A percentile compares a stretch with the other conserved stretches of the same genome.
Conservation (phyloP, 2,888 invertebrate genomes). For the Epirrita christyi region DNA sequence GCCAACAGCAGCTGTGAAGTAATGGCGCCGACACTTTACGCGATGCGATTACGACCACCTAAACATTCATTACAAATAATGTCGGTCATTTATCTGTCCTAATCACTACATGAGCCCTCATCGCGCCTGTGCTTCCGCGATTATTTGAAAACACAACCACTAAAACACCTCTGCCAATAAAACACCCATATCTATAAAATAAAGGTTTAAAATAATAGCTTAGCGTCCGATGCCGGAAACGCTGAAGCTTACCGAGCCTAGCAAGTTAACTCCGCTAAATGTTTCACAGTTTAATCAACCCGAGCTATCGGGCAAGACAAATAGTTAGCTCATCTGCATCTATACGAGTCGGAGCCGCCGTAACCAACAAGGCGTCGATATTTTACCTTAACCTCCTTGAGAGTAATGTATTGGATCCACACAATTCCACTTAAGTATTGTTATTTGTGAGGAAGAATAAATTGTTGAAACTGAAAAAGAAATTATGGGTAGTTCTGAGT, state of each 20-base stretch:
- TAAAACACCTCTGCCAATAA: slow-evolving; percentile 38
- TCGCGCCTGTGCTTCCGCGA: slow-evolving; percentile 53
- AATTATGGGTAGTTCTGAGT: slow-evolving; percentile 43
- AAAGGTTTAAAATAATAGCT: slow-evolving; percentile 34
- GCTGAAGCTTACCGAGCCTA: slow-evolving; percentile 45
- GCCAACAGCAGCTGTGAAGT: slow-evolving; percentile 80
- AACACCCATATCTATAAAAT: slow-evolving; percentile 25
- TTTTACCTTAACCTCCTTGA: slow-evolving; percentile 63
- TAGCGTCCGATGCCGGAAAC: slow-evolving; percentile 31
- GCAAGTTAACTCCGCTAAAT: slow-evolving; percentile 73
- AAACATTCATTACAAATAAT: slow-evolving; percentile 85
- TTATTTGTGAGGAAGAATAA: slow-evolving; percentile 28
- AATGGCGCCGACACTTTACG: slow-evolving; percentile 83
- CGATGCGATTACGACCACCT: slow-evolving; percentile 84
- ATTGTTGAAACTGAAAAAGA: slow-evolving; percentile 39
- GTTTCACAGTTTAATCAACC: slow-evolving; percentile 83
- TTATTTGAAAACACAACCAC: slow-evolving; percentile 52
- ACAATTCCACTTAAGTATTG: slow-evolving; percentile 32
- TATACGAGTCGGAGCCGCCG: slow-evolving; percentile 76
- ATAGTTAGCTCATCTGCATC: slow-evolving; percentile 84
- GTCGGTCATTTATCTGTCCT: slow-evolving; percentile 83
- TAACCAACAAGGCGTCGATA: slow-evolving; percentile 73
- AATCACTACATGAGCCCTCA: slow-evolving; percentile 74
- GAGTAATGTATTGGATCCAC: slow-evolving; percentile 44
- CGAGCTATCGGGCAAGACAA: slow-evolving; percentile 81